These are phyloP conservation scores for Ptilorrhoa leucosticta DNA, from an alignment of 2,113 vertebrate species.

Conservation along the genomic window DNA sequence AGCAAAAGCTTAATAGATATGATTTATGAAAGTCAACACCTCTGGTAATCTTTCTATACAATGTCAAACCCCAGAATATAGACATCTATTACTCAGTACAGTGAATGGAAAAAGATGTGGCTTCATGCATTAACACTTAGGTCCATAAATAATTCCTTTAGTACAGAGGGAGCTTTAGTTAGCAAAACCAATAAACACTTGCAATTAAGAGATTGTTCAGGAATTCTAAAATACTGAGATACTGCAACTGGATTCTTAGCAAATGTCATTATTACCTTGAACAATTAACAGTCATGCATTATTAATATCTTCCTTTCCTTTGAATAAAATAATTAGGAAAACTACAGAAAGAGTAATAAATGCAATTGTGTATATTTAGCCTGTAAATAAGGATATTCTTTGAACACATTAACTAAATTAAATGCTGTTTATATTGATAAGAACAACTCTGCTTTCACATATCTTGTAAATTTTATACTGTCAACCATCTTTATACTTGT, in stretches of 20 bases:
- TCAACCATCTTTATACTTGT: not conserved
- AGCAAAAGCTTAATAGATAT: constrained; percentile 73
- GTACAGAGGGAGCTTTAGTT: not conserved
- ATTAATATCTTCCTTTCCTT: not conserved
- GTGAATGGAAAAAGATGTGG: not conserved
- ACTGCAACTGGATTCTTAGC: not conserved
- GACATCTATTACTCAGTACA: constrained; percentile 41
- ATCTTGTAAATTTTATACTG: not conserved
- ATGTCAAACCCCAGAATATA: constrained; percentile 57
- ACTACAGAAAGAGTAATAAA: not conserved
- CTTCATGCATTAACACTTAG: not conserved
- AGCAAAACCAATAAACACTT: not conserved
- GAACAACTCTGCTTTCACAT: not conserved
- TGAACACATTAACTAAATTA: not conserved
- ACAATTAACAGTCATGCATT: not conserved
- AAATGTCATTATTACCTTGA: not conserved
- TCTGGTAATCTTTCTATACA: constrained; percentile 74
- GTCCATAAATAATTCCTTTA: not conserved
- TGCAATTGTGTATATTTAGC: not conserved
- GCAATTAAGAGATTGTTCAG: not conserved
- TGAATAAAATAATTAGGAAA: not conserved
- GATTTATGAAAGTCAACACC: constrained; percentile 77
- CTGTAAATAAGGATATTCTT: not conserved
- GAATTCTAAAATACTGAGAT: not conserved
- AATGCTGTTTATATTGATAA: not conserved